Percentiles rank a stretch among this genome's conserved stretches.
These are phyloP conservation scores for Drosophila nr. medialis DNA, from an alignment of 2,888 invertebrate genomes.

Conservation along the genomic window DNA sequence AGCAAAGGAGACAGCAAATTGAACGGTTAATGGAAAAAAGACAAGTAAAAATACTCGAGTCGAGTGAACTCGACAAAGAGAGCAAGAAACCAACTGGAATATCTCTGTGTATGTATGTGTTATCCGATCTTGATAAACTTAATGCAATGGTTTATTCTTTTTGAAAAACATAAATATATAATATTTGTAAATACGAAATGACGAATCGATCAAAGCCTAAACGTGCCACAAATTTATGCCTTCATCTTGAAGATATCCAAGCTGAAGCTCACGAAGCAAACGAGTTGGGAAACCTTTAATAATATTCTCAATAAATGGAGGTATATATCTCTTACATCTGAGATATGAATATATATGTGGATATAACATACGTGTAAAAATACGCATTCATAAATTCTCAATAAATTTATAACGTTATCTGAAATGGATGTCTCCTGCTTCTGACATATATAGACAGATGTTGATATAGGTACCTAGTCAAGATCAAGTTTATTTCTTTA, in stretches of 20 bases:
- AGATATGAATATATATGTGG: neutral
- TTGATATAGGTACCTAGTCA: neutral
- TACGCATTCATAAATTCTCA: neutral
- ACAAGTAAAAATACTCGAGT: neutral
- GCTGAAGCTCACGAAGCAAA: neutral
- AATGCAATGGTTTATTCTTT: neutral
- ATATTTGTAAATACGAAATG: neutral
- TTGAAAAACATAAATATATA: neutral
- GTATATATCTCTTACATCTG: neutral
- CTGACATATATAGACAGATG: neutral
- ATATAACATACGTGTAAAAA: neutral
- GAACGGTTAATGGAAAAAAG: conserved; percentile 54
- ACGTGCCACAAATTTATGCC: neutral
- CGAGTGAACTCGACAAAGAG: neutral
- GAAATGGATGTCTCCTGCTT: neutral
- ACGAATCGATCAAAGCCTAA: neutral
- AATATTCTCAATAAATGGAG: neutral
- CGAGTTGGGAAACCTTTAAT: neutral
- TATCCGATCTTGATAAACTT: neutral
- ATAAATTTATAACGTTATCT: neutral
- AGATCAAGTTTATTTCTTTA: no score
- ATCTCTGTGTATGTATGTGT: neutral
- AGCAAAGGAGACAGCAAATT: conserved; percentile 69
- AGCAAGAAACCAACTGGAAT: neutral
- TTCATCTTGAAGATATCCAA: neutral